phyloP scores from a whole-genome alignment of 2,888 invertebrate species.

The Byasa hedistus region DNA sequence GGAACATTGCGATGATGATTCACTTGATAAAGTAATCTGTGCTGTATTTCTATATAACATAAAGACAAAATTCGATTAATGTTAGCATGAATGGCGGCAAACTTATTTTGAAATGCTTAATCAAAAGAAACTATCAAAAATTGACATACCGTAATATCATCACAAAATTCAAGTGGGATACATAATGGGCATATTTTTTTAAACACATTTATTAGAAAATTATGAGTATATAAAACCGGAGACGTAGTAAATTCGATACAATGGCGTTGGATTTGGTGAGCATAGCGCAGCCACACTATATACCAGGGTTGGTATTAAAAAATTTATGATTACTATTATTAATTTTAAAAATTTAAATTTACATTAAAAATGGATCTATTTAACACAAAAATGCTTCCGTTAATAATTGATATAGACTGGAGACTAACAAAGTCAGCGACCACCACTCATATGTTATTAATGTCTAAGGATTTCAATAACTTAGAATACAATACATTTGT shows the following conservation, averaged over 20 bases:
- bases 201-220: slow-evolving; percentile 31
- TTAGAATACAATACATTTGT: neutral
- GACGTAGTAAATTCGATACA: slow-evolving; percentile 31
- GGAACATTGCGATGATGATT: neutral
- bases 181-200: slow-evolving; percentile 1
- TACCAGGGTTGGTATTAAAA: slow-evolving; percentile 82
- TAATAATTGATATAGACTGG: neutral
- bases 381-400: neutral
- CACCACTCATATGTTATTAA: no score
- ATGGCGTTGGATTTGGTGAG: slow-evolving; percentile 80
- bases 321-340: neutral
- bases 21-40: neutral
- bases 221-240: slow-evolving; percentile 37
- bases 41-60: neutral
- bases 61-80: neutral
- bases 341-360: neutral
- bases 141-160: slow-evolving; percentile 11
- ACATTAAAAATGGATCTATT: neutral
- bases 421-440: no score
- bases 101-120: slow-evolving; percentile 4
- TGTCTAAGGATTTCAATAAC: no score
- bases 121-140: neutral
- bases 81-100: neutral
- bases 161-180: slow-evolving; percentile 22
- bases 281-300: slow-evolving; percentile 86